Evolutionary conservation across 2,113 vertebrate genomes (phyloP), one percentile per base, ranked within the genome.

Genomic region (Colinus virginianus): DNA sequence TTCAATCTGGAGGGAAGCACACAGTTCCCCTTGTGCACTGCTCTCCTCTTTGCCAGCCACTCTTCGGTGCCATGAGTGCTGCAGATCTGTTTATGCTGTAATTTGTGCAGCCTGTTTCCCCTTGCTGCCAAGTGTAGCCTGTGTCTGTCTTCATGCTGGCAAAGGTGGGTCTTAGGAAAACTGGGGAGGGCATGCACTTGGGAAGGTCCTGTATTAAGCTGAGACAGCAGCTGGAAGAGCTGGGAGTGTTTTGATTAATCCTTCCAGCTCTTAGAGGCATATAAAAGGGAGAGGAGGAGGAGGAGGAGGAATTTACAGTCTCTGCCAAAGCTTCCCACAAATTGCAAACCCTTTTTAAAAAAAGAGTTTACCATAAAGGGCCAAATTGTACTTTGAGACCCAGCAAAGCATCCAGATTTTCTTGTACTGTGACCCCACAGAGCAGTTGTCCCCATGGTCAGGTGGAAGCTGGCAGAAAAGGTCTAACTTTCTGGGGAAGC

Each of bases 301-400:
- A 8, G 43, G 10, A 9, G 45, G 11, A 72, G 67, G 86, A 71
- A 86, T 88, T 90, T 90, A 43, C 2, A 1, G 56, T 83, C 43
- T 78, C 55, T 96, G 78, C 71, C 61, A 88, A 91, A 90, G 32
- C 76, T 77, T 83, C 71, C 71, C 71, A 48, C 62, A 63, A 87
- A 64, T 87, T 79, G 49, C 55, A 78, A 58, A 82, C 78, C 34
- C 34, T 69, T 82, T 67, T 86, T 11, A n/a, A 81, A 90, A 90
- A 72, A 20, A 8, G 10, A 59, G 14, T 32, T 91, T 67, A 36
- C 87, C 21, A 32, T 26, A 40, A 42, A 68, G 76, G 51, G 18
- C 55, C 36, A 75, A 83, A 64, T 20, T 53, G 36, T 89, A 19
- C 55, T 94, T 87, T 87, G 67, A 67, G 64, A 59, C 64, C 46